A percentile compares a stretch with the other conserved stretches of the same genome.
phyloP scores from a whole-genome alignment of 2,888 invertebrate genomes.

The Bellardia pandia region DNA sequence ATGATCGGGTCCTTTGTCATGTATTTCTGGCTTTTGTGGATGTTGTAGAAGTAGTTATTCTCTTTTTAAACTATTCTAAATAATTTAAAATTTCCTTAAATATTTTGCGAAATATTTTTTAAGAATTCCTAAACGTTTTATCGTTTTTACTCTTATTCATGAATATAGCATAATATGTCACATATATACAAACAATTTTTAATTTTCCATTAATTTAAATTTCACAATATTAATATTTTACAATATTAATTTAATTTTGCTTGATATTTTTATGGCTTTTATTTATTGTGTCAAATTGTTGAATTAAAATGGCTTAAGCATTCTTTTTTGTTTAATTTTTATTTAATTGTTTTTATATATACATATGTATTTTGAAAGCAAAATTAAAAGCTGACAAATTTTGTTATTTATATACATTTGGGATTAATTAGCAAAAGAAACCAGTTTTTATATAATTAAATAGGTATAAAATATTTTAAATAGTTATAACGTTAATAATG shows the following conservation, averaged over 20 bases:
- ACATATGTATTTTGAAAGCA: not conserved
- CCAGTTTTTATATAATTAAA: not conserved
- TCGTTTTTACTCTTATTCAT: too few relatives aligned
- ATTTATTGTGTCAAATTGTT: conserved; percentile 35
- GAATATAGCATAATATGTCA: too few relatives aligned
- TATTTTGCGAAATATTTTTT: too few relatives aligned
- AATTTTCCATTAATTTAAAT: not conserved
- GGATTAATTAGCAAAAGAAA: conserved; percentile 20
- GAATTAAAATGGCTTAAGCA: conserved; percentile 41
- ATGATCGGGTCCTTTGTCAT: too few relatives aligned
- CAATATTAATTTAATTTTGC: conserved; percentile 8
- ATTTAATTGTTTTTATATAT: conserved; percentile 15
- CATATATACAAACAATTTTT: too few relatives aligned
- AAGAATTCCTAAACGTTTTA: too few relatives aligned
- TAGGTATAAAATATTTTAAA: not conserved
- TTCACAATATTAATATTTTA: not conserved
- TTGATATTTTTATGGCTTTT: conserved; percentile 37
- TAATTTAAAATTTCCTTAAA: too few relatives aligned
- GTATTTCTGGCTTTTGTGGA: too few relatives aligned
- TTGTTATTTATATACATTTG: conserved; percentile 20
- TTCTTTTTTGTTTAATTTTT: conserved; percentile 16
- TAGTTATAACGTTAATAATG: not conserved
- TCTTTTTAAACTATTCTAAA: too few relatives aligned
- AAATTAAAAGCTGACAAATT: conserved; percentile 11
- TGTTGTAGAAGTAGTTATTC: too few relatives aligned